Conservation (phyloP, 2,113 vertebrate genomes). For the Garra rufa region DNA sequence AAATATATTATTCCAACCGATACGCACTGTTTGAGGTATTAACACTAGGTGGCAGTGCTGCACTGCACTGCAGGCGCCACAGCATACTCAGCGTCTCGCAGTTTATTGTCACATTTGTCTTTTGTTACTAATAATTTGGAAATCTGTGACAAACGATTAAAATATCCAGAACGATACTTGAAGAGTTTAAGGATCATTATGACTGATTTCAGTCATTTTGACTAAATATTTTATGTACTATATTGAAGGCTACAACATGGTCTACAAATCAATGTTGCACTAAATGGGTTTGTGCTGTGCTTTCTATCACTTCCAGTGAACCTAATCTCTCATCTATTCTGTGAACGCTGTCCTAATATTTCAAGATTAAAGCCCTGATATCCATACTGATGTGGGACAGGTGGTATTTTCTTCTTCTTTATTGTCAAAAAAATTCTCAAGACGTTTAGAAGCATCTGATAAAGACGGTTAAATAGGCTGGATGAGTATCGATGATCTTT, state of each 20-base stretch:
- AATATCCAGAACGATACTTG: background rate
- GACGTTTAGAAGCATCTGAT: slow-evolving; percentile 20
- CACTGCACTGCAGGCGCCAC: background rate
- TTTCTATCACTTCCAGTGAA: background rate
- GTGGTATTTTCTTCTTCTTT: background rate
- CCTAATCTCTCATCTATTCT: background rate
- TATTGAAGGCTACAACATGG: background rate
- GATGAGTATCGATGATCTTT: background rate
- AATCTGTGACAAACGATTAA: background rate
- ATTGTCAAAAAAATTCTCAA: slow-evolving; percentile 21
- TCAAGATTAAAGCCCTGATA: background rate
- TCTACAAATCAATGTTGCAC: background rate
- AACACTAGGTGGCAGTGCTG: slow-evolving; percentile 58
- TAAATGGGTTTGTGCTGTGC: background rate
- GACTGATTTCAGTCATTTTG: background rate
- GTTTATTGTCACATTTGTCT: background rate
- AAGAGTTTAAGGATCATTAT: background rate
- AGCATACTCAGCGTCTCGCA: background rate
- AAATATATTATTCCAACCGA: no score
- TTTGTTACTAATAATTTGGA: background rate
- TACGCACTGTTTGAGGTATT: background rate
- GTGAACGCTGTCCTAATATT: background rate
- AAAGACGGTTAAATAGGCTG: slow-evolving; percentile 50
- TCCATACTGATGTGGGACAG: background rate
- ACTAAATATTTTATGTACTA: background rate